Base-by-base conservation (phyloP, 2,113 vertebrate genomes). In the Pseudopodoces humilis region DNA sequence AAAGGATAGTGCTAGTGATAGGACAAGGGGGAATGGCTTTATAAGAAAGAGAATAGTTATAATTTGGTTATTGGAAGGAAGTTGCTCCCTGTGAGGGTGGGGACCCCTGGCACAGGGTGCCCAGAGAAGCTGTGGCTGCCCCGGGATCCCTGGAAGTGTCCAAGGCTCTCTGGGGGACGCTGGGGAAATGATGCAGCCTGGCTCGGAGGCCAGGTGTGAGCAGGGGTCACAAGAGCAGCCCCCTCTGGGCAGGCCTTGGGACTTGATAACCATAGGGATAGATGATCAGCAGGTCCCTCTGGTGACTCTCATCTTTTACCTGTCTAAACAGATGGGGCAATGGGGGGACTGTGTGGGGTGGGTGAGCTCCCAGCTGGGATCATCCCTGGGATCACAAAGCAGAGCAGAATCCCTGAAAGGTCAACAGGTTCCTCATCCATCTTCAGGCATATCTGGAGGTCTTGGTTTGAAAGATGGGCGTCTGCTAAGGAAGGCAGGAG, bases 181-280 rank as follows among this genome's bases (percentile, higher is more conserved):
- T 49, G 49, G 18, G 14, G 9, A 69, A 78, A 14, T 0, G 7
- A 58, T 49, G 52, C 50, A 84, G 6, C 28, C 53, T 27, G 12
- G 24, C 23, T 68, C 60, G 67, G 43, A 16, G 63, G 41, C 27
- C 39, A 33, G 14, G 13, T 4, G 4, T 46, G 15, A 15, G 35
- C 49, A 60, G 37, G 13, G n/a, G 5, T 37, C 47, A 18, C n/a
- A 70, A 46, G 10, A 74, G 27, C 55, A 87, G 35, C 19, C 22
- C 27, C 43, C 15, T 75, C 33, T 10, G 7, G 20, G 25, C 62
- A 79, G 70, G 4, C 19, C 43, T 27, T 22, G 7, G 47, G 41
- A 63, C 20, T 18, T 18, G 14, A 30, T 22, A 58, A 13, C 16
- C 0, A 0, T 3, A 3, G 49, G 14, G 16, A 30, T 17, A 44